phyloP scores from a whole-genome alignment of 2,888 invertebrate genomes.

The Agelastica alni region DNA sequence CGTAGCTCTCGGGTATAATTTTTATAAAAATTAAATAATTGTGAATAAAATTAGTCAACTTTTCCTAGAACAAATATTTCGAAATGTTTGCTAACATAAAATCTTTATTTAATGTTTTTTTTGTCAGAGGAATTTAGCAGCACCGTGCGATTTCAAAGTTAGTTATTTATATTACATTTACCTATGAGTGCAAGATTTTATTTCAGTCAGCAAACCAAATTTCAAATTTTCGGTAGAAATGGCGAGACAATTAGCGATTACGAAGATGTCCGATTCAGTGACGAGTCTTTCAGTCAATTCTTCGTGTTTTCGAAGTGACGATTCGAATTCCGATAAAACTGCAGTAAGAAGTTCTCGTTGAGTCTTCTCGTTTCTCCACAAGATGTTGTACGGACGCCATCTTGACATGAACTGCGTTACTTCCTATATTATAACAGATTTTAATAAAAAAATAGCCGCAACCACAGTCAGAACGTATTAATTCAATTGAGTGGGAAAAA shows the following conservation, averaged over 20 bases:
- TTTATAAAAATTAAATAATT: too few species aligned
- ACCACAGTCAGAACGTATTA: too few species aligned
- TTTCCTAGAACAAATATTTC: too few species aligned
- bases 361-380: conserved; percentile 86
- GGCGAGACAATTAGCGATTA: conserved; percentile 73
- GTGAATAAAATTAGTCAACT: too few species aligned
- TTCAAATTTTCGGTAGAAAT: conserved; percentile 84
- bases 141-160: too few species aligned
- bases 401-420: conserved; percentile 77
- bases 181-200: conserved; percentile 67
- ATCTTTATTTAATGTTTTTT: too few species aligned
- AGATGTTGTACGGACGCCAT: conserved; percentile 86
- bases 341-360: conserved; percentile 75
- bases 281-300: conserved; percentile 75
- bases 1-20: too few species aligned
- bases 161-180: conserved; percentile 32
- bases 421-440: conserved; percentile 62
- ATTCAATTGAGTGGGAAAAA: neutral
- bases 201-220: conserved; percentile 80
- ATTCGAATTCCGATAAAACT: conserved; percentile 76
- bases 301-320: conserved; percentile 72
- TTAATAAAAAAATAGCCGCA: neutral
- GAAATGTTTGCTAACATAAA: too few species aligned
- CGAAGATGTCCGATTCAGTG: conserved; percentile 73
- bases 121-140: too few species aligned